A percentile compares a stretch with the other conserved stretches of the same genome.
Evolutionary conservation across 2,797 vertebrate genomes (phyloP).

Genomic region (Cyclura pinguis): DNA sequence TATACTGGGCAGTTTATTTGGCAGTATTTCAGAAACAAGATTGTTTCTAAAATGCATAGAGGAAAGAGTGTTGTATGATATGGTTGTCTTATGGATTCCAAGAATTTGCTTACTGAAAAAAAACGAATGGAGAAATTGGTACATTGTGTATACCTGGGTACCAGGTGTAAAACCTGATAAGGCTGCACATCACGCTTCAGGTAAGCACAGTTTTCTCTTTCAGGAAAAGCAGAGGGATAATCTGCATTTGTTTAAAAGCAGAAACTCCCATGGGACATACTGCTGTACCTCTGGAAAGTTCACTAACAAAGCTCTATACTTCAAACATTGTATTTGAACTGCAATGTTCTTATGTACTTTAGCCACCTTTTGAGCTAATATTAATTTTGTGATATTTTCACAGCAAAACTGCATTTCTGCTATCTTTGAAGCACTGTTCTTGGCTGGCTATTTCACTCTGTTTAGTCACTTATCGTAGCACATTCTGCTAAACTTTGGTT

Average conservation of each 20-base stretch:
- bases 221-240: conserved; percentile 19
- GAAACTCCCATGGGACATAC: neutral
- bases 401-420: neutral
- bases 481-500: neutral
- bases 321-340: conserved; percentile 1
- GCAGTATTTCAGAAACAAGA: neutral
- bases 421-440: neutral
- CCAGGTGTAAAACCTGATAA: conserved; percentile 23
- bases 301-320: conserved; percentile 3
- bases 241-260: conserved; percentile 23
- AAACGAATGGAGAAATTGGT: neutral
- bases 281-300: neutral
- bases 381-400: neutral
- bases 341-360: neutral
- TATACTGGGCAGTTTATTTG: neutral
- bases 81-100: neutral
- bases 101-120: conserved; percentile 31
- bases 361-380: conserved; percentile 10
- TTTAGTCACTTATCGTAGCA: neutral
- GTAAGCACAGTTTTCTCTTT: conserved; percentile 21
- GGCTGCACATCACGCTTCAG: conserved; percentile 3
- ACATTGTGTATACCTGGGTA: neutral
- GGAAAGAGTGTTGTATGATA: neutral
- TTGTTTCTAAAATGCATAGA: neutral
- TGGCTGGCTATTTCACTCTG: neutral